Conservation (phyloP, 2,113 vertebrate genomes). For the Macquaria australasica region DNA sequence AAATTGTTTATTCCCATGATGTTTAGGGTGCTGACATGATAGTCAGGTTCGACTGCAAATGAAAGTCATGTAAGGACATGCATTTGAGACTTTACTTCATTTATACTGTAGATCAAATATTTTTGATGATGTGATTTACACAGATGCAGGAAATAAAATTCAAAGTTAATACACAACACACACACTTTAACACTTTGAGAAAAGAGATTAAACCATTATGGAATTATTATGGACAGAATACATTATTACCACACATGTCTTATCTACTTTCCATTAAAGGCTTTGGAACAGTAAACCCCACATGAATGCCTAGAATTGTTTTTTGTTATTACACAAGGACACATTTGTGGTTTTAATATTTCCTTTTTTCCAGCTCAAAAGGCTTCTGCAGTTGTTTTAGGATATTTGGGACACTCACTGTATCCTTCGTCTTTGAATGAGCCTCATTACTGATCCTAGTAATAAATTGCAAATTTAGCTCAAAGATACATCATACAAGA, state of each 20-base stretch:
- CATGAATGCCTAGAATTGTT: conserved; percentile 6
- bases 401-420: background rate
- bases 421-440: conserved; percentile 4
- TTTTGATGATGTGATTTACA: background rate
- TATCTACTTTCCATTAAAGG: conserved; percentile 20
- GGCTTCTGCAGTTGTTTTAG: background rate
- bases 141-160: conserved; percentile 3
- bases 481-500: background rate
- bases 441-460: background rate
- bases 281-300: background rate
- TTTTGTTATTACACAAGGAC: conserved; percentile 35
- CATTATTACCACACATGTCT: conserved; percentile 18
- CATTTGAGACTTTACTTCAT: background rate
- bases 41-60: conserved; percentile 19
- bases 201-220: background rate
- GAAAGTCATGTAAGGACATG: conserved; percentile 8
- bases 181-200: background rate
- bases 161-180: background rate
- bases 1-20: conserved; percentile 60
- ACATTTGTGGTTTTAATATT: conserved; percentile 44
- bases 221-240: conserved; percentile 23
- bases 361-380: conserved; percentile 10
- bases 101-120: background rate
- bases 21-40: conserved; percentile 30
- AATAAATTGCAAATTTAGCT: background rate